A percentile compares a stretch with the other conserved stretches of the same genome.
phyloP scores from a whole-genome alignment of 2,888 invertebrate genomes.

The Xestobium rufovillosum region DNA sequence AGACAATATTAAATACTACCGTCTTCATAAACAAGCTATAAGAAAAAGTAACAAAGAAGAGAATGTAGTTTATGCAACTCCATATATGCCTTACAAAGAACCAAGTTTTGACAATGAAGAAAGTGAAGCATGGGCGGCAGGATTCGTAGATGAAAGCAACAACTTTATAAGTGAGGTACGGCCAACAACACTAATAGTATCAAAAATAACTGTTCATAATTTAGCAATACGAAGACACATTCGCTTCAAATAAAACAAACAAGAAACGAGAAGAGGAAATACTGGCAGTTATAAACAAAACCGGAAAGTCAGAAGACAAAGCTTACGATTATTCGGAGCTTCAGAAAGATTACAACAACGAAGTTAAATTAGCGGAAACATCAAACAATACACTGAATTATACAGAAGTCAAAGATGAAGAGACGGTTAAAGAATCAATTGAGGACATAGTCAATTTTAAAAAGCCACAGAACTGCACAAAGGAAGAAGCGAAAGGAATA shows the following conservation, averaged over 20 bases:
- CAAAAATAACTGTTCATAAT: no score
- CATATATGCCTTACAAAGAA: constrained; percentile 18
- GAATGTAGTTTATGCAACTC: not conserved
- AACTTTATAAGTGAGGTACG: constrained; percentile 21
- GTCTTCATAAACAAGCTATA: constrained; percentile 18
- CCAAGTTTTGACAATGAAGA: constrained; percentile 30
- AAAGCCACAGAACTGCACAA: constrained; percentile 43
- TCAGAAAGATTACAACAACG: constrained; percentile 41
- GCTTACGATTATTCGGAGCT: constrained; percentile 28
- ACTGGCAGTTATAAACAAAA: constrained; percentile 14
- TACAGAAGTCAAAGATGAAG: constrained; percentile 40
- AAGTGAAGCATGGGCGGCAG: constrained; percentile 30
- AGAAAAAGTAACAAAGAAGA: constrained; percentile 1
- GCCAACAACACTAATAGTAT: no score
- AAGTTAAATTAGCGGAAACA: constrained; percentile 32
- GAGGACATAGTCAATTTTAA: constrained; percentile 37
- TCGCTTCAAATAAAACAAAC: constrained; percentile 13
- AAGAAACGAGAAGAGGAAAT: constrained; percentile 11
- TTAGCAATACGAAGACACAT: constrained; percentile 1
- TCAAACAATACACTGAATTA: constrained; percentile 41
- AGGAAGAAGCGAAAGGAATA: constrained; percentile 42
- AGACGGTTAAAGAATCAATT: constrained; percentile 35
- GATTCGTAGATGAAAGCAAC: constrained; percentile 26
- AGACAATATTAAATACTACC: constrained; percentile 16
- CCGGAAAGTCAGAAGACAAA: constrained; percentile 16